These are phyloP conservation scores for Heliornis fulica DNA, from an alignment of 2,113 vertebrate species.

Conservation along the genomic window DNA sequence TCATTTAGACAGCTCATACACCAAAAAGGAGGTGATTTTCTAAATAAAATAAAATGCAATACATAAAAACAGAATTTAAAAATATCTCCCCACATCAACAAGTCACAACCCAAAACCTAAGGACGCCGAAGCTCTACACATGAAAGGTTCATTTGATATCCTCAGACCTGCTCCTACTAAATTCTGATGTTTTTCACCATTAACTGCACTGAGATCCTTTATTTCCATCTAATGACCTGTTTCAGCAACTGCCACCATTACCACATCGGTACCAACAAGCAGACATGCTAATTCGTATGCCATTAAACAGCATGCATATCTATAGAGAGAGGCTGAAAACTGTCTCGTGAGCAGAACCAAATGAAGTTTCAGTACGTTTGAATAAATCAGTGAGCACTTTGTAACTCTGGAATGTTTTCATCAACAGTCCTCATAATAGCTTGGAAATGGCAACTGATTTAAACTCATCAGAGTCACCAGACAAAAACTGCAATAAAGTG, in stretches of 20 bases:
- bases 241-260: background rate
- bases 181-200: background rate
- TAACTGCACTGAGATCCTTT: background rate
- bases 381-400: background rate
- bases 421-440: background rate
- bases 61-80: fast-evolving
- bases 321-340: background rate
- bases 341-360: background rate
- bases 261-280: background rate
- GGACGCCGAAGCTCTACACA: background rate
- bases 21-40: background rate
- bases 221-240: slow-evolving; percentile 1
- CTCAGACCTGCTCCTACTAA: background rate
- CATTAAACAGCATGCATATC: background rate
- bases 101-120: background rate
- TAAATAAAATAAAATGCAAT: background rate
- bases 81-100: background rate
- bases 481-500: background rate
- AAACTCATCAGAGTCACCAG: background rate
- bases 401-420: background rate
- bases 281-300: background rate
- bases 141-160: background rate
- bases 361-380: background rate
- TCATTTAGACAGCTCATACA: background rate
- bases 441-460: background rate